phyloP scores from a whole-genome alignment of 2,888 invertebrate species.

The Scelioninae gen. 1 region DNA sequence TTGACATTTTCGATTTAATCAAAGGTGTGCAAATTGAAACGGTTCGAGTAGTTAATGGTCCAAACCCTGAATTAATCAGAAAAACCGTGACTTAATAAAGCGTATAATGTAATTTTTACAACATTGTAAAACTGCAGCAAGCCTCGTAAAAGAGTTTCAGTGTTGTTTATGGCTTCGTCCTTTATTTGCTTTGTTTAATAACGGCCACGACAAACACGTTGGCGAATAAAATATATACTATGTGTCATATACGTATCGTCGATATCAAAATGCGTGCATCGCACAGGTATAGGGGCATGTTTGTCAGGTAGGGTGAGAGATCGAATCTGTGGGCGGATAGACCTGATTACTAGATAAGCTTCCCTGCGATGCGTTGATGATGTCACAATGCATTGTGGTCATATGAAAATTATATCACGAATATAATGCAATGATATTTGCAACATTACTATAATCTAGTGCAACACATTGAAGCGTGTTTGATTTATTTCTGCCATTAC shows the following conservation, averaged over 20 bases:
- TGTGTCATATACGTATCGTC: constrained; percentile 30
- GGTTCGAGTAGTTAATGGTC: too few species aligned
- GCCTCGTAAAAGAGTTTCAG: constrained; percentile 44
- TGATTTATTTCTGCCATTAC: constrained; percentile 43
- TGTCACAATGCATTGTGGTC: constrained; percentile 44
- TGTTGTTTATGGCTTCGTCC: constrained; percentile 33
- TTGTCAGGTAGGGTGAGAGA: constrained; percentile 57
- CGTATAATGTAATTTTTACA: constrained; percentile 31
- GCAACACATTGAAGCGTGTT: constrained; percentile 4
- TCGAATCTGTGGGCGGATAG: constrained; percentile 61
- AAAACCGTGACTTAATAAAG: constrained; percentile 18
- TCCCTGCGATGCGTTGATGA: too few species aligned
- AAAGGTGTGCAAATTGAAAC: too few species aligned
- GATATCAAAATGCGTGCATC: constrained; percentile 70
- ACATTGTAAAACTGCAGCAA: constrained; percentile 25
- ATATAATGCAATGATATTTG: constrained; percentile 44
- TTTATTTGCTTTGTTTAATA: constrained; percentile 51
- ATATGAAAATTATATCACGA: constrained; percentile 48
- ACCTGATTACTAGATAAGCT: constrained; percentile 62
- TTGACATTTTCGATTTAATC: too few species aligned
- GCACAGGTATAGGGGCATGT: constrained; percentile 30
- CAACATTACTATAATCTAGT: too few species aligned
- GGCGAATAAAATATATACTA: neutral
- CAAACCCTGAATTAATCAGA: constrained; percentile 18
- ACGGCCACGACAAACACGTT: constrained; percentile 35